phyloP scores from a whole-genome alignment of 1,140 invertebrate species.

The Potamilus streckersoni region DNA sequence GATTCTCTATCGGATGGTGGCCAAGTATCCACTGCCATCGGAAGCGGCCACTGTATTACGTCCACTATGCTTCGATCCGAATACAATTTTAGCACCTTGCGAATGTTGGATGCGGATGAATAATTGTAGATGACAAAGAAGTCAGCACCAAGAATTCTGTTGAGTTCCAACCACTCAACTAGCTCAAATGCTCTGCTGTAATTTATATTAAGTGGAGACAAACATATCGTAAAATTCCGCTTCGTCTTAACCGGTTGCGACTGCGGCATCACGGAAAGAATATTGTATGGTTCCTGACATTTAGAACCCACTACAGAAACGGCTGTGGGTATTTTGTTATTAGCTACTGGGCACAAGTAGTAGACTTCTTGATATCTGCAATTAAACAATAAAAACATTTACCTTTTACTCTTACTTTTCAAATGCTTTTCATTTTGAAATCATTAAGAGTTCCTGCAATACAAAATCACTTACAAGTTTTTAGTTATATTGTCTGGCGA shows the following conservation, averaged over 20 bases:
- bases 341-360: not conserved
- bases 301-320: constrained; percentile 7
- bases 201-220: constrained; percentile 92
- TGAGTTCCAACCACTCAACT: constrained; percentile 92
- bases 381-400: not conserved
- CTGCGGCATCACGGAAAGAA: constrained; percentile 1
- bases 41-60: constrained; percentile 86
- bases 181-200: constrained; percentile 83
- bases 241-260: not conserved
- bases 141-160: constrained; percentile 84
- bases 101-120: constrained; percentile 81
- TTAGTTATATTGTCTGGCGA: too few species aligned
- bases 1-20: constrained; percentile 4
- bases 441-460: too few species aligned
- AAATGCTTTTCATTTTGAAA: too few species aligned
- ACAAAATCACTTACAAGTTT: too few species aligned
- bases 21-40: constrained; percentile 72
- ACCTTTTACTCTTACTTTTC: too few species aligned
- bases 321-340: not conserved
- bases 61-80: constrained; percentile 74
- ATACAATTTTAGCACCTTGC: constrained; percentile 79
- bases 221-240: constrained; percentile 83
- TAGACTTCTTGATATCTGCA: constrained; percentile 10
- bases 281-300: constrained; percentile 6
- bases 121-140: constrained; percentile 96